Conservation (phyloP, 2,113 vertebrate genomes). For the Neotragus pygmaeus region DNA sequence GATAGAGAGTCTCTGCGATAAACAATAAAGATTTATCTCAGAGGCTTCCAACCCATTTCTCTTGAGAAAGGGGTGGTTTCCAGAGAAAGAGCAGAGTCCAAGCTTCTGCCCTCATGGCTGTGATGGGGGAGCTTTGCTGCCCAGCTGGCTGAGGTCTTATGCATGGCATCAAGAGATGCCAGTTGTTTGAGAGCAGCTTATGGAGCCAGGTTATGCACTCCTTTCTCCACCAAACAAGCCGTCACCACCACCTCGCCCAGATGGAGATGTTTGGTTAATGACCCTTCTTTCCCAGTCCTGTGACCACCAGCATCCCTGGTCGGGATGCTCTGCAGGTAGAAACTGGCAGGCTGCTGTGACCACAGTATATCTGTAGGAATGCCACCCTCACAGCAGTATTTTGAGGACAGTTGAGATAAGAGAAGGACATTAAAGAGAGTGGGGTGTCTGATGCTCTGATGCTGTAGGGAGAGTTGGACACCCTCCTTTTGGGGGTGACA, state of each 20-base stretch:
- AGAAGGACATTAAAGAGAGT: background rate
- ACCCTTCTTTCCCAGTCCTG: background rate
- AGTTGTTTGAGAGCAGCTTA: background rate
- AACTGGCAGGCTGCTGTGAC: background rate
- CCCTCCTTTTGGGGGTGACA: accelerated
- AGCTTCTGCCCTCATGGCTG: background rate
- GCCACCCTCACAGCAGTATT: background rate
- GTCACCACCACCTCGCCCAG: accelerated
- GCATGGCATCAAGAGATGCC: background rate
- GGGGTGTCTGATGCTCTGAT: background rate
- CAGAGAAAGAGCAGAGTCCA: background rate
- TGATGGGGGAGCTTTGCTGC: background rate
- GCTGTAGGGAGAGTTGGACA: background rate
- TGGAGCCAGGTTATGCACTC: background rate
- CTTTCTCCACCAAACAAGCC: background rate
- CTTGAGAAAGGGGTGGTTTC: background rate
- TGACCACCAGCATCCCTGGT: background rate
- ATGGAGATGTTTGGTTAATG: background rate
- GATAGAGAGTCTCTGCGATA: background rate
- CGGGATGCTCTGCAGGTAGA: background rate
- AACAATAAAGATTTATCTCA: background rate
- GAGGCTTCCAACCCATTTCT: background rate
- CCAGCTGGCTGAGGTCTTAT: background rate
- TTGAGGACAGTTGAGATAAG: background rate
- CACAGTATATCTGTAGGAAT: background rate